Conservation (phyloP, 1,140 invertebrate genomes). For the Maconellicoccus hirsutus region DNA sequence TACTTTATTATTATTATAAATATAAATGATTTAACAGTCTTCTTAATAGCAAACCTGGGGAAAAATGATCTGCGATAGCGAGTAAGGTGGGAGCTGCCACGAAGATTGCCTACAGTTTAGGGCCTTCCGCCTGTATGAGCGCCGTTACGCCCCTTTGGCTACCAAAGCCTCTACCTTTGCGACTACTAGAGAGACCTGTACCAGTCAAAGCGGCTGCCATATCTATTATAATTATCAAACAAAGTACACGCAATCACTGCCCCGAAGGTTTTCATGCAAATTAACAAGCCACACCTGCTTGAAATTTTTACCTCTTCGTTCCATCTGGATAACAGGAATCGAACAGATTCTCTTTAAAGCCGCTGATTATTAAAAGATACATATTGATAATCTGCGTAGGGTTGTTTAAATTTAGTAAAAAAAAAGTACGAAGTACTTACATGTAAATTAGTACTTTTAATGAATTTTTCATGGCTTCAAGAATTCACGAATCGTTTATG, state of each 20-base stretch:
- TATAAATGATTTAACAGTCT: slow-evolving; percentile 19
- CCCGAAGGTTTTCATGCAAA: slow-evolving; percentile 12
- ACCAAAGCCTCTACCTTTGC: slow-evolving; percentile 3
- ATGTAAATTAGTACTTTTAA: neutral
- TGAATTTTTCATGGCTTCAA: neutral
- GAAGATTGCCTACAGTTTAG: slow-evolving; percentile 19
- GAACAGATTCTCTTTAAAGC: neutral
- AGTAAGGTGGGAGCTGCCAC: slow-evolving; percentile 20
- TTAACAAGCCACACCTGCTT: slow-evolving; percentile 19
- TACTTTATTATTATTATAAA: slow-evolving; percentile 12
- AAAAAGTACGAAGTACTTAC: neutral
- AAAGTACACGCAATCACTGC: slow-evolving; percentile 22
- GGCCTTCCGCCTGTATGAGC: slow-evolving; percentile 17
- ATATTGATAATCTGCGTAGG: neutral
- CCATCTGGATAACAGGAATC: slow-evolving; percentile 16
- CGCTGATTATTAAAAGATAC: slow-evolving; percentile 4
- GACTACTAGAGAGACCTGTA: slow-evolving; percentile 12
- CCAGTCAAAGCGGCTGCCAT: slow-evolving; percentile 11
- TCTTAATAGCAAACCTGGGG: slow-evolving; percentile 2
- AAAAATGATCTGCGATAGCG: slow-evolving; percentile 17
- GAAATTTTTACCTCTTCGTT: slow-evolving; percentile 16
- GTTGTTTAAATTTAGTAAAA: neutral
- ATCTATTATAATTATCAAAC: slow-evolving; percentile 23
- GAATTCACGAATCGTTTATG: no score
- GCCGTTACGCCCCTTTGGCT: slow-evolving; percentile 18